These are phyloP conservation scores for Manis javanica DNA, from an alignment of 2,797 vertebrate species.

Conservation along the genomic window DNA sequence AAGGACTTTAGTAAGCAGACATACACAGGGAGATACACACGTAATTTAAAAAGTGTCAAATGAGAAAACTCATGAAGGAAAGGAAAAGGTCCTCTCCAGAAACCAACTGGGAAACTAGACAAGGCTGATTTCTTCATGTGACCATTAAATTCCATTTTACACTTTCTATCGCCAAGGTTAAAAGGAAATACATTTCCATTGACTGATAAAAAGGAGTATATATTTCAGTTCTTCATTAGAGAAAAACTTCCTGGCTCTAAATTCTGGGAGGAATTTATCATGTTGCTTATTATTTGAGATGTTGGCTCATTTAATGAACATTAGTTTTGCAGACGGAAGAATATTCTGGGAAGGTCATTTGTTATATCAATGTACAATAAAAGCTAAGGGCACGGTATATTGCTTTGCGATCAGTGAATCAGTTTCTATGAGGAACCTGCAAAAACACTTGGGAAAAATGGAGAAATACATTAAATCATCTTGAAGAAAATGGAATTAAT, in stretches of 20 bases:
- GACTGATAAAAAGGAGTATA: conserved; percentile 29
- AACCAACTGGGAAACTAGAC: background rate
- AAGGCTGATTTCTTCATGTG: background rate
- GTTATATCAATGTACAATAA: conserved; percentile 1
- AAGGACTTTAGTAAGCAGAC: background rate
- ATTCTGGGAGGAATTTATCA: conserved; percentile 57
- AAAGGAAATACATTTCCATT: conserved; percentile 51
- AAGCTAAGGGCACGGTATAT: background rate
- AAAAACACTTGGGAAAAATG: background rate
- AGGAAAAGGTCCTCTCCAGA: background rate
- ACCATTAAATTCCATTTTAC: conserved; percentile 58
- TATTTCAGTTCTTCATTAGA: conserved; percentile 10
- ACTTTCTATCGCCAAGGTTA: conserved; percentile 15
- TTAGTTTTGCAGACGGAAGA: conserved; percentile 29
- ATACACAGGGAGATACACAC: background rate
- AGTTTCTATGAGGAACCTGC: background rate
- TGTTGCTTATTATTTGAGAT: conserved; percentile 34
- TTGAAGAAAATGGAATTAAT: conserved; percentile 48
- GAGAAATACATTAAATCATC: conserved; percentile 55
- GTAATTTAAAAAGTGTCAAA: background rate
- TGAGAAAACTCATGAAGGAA: background rate
- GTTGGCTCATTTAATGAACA: conserved; percentile 38
- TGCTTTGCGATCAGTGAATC: conserved; percentile 14
- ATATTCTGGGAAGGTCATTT: conserved; percentile 37
- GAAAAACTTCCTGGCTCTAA: conserved; percentile 29